A percentile compares a stretch with the other conserved stretches of the same genome.
These are phyloP conservation scores for Melanchra persicariae DNA, from an alignment of 2,888 invertebrate species.

Conservation along the genomic window DNA sequence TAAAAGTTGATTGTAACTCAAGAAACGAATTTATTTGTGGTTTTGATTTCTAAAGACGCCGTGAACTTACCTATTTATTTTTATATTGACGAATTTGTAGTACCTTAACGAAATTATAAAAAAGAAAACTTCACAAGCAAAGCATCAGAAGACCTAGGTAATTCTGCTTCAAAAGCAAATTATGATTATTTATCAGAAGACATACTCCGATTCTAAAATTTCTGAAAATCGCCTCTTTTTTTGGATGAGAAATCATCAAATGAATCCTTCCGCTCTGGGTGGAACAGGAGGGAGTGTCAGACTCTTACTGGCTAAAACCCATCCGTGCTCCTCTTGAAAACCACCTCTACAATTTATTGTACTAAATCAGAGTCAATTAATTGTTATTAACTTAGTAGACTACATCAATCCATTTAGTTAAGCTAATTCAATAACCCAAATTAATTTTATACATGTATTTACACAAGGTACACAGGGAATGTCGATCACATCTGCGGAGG, in stretches of 20 bases:
- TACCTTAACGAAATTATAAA: neutral
- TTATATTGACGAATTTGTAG: neutral
- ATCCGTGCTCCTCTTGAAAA: no score
- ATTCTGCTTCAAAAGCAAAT: neutral
- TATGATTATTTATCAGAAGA: neutral
- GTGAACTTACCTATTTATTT: neutral
- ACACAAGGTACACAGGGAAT: conserved; percentile 72
- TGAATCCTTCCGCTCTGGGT: no score
- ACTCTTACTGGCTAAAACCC: no score
- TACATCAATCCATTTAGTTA: neutral
- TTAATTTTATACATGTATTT: conserved; percentile 14
- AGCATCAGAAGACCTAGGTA: no score
- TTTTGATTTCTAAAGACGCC: neutral
- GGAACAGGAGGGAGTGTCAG: no score
- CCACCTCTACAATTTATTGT: neutral
- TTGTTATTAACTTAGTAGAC: neutral
- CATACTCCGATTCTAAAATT: neutral
- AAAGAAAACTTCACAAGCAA: neutral
- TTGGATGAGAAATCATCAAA: no score
- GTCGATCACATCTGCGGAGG: conserved; percentile 88
- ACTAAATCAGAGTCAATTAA: neutral
- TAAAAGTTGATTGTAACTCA: neutral
- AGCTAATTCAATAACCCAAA: conserved; percentile 11
- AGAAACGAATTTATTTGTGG: no score
- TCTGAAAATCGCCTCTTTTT: neutral